Conservation (phyloP, 2,113 vertebrate genomes). For the Rhinolophus sinicus region DNA sequence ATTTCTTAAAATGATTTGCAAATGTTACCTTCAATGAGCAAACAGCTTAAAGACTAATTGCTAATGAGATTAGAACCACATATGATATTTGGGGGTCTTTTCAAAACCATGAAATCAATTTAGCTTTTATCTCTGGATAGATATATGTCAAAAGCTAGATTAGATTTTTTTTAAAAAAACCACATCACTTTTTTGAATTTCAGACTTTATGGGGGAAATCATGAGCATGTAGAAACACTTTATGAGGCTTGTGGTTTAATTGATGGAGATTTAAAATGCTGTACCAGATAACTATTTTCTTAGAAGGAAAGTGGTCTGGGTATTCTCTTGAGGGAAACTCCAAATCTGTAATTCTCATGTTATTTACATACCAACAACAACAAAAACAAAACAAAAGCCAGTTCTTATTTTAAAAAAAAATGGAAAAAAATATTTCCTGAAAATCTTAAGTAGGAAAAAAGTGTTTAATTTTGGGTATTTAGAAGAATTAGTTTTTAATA, state of each 20-base stretch:
- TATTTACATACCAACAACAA: background rate
- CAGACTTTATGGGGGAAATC: background rate
- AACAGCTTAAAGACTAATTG: background rate
- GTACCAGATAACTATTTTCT: background rate
- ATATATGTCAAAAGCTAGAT: background rate
- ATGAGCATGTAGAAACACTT: background rate
- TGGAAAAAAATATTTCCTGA: background rate
- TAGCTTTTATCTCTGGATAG: background rate
- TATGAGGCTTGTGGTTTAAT: background rate
- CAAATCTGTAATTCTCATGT: background rate
- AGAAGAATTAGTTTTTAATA: background rate
- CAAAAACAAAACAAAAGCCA: background rate
- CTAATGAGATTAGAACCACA: background rate
- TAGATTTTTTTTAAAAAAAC: background rate
- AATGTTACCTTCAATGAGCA: background rate
- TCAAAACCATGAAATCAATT: conserved; percentile 7
- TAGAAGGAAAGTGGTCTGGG: background rate
- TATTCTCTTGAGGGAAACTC: conserved; percentile 14
- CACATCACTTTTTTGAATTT: conserved; percentile 35
- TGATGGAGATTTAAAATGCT: background rate
- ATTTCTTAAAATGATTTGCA: background rate
- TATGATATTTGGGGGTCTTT: background rate
- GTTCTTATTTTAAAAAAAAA: background rate
- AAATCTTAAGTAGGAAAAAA: background rate
- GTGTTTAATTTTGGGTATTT: background rate